Evolutionary conservation across 2,797 vertebrate genomes (phyloP).

Genomic region (Pseudocheirus occidentalis): DNA sequence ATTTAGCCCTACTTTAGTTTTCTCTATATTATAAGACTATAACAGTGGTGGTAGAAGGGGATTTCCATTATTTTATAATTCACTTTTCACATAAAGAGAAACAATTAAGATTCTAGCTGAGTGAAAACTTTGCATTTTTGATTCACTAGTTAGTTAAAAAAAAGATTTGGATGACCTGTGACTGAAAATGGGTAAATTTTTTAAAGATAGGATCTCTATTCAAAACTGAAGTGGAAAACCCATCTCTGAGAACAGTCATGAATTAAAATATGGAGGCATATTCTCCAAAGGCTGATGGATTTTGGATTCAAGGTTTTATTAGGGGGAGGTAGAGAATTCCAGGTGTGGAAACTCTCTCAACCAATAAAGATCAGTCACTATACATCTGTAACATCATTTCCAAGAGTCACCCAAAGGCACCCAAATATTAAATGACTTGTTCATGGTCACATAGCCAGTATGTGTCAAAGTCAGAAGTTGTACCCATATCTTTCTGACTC

Average conservation of each 20-base stretch:
- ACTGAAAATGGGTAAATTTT: neutral
- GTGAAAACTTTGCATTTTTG: neutral
- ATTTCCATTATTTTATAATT: neutral
- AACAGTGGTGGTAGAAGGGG: neutral
- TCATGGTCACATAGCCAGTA: neutral
- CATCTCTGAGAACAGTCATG: neutral
- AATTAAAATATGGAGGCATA: neutral
- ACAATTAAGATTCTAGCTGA: neutral
- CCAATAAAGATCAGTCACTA: neutral
- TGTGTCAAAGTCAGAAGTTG: neutral
- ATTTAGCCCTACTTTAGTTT: neutral
- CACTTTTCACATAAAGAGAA: neutral
- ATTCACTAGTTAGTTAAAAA: neutral
- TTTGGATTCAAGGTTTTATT: neutral
- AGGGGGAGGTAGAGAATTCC: neutral
- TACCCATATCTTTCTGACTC: neutral
- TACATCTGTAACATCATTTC: neutral
- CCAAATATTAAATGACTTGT: neutral
- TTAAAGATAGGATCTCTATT: neutral
- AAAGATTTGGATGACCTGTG: neutral
- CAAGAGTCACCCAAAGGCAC: neutral
- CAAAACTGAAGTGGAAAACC: neutral
- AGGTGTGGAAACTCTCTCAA: neutral
- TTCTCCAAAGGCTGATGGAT: neutral
- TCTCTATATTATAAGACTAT: neutral